These are phyloP conservation scores for Lathamus discolor DNA, from an alignment of 2,113 vertebrate species.

Conservation along the genomic window DNA sequence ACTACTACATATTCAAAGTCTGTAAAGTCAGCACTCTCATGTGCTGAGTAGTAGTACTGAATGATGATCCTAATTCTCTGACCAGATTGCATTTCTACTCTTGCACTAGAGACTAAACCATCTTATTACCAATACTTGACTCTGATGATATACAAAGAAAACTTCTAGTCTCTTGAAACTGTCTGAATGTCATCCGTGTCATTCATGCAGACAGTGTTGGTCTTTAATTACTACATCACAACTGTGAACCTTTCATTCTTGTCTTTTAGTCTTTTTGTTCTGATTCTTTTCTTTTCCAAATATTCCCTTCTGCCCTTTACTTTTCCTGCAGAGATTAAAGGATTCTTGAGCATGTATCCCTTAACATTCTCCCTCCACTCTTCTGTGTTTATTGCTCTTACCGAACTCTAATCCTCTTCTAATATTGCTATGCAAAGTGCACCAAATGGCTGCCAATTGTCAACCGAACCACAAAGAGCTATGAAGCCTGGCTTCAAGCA, in stretches of 20 bases:
- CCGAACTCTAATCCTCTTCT: background rate
- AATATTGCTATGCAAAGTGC: background rate
- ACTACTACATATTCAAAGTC: background rate
- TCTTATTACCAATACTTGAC: background rate
- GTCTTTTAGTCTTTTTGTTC: background rate
- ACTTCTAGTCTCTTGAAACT: background rate
- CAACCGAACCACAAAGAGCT: background rate
- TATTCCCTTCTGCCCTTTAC: background rate
- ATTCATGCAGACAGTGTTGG: background rate
- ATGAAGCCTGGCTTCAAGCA: background rate
- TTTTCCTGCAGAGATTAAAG: background rate
- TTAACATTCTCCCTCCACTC: background rate
- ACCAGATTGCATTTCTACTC: background rate
- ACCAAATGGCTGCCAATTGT: background rate
- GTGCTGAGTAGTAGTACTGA: background rate
- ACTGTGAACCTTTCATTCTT: background rate
- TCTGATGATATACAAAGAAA: background rate
- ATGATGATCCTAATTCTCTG: background rate
- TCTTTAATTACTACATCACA: background rate
- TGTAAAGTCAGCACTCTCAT: background rate
- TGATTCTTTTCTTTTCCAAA: background rate
- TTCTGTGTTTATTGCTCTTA: background rate
- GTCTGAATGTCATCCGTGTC: background rate
- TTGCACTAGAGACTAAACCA: background rate
- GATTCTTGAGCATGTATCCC: background rate